Evolutionary conservation across 2,797 vertebrate genomes (phyloP).

Genomic region (Cottoperca gobio): DNA sequence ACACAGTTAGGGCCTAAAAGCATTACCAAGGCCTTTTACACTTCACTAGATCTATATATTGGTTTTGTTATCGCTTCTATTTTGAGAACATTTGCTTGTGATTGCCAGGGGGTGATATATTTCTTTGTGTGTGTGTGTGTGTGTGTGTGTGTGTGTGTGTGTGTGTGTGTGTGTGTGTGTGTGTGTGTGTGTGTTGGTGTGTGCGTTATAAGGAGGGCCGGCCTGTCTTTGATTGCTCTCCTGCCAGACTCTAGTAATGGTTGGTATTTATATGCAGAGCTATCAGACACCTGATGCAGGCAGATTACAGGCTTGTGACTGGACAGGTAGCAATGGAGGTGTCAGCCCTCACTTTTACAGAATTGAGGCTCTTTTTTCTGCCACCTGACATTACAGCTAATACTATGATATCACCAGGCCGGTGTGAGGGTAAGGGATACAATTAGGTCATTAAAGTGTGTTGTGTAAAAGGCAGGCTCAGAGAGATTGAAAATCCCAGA

Average conservation of each 20-base stretch:
- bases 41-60: conserved; percentile 68
- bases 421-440: conserved; percentile 17
- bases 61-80: conserved; percentile 65
- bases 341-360: conserved; percentile 61
- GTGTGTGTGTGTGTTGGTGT: conserved; percentile 6
- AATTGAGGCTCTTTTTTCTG: conserved; percentile 56
- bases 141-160: conserved; percentile 3
- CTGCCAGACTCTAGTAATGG: conserved; percentile 64
- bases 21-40: conserved; percentile 65
- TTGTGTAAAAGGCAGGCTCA: background rate
- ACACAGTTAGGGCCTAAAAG: conserved; percentile 57
- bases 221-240: conserved; percentile 44
- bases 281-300: conserved; percentile 72
- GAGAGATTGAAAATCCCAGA: conserved; percentile 6
- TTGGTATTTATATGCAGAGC: conserved; percentile 72
- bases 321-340: conserved; percentile 52
- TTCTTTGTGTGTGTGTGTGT: conserved; percentile 16
- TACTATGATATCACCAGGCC: conserved; percentile 46
- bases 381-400: conserved; percentile 51
- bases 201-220: background rate
- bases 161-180: conserved; percentile 16
- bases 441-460: conserved; percentile 14
- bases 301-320: conserved; percentile 66
- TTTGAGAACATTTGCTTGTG: conserved; percentile 60
- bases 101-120: conserved; percentile 46